phyloP scores from a whole-genome alignment of 1,140 invertebrate species.

The Anoplophora glabripennis region DNA sequence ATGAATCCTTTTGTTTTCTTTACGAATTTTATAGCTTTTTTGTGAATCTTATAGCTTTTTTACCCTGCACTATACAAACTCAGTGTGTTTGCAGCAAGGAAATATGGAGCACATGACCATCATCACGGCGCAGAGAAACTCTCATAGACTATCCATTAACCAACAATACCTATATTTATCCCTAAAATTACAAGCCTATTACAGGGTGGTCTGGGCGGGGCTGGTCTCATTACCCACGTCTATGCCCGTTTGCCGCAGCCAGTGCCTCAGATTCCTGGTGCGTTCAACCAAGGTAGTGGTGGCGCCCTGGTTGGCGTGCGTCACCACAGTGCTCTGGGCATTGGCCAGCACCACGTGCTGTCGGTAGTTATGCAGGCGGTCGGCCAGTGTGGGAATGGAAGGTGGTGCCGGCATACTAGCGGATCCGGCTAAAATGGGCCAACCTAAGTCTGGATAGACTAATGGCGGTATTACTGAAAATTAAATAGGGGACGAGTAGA shows the following conservation, averaged over 20 bases:
- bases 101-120: too few relatives aligned
- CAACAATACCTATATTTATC: background rate
- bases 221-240: slow-evolving; percentile 34
- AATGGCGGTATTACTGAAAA: slow-evolving; percentile 52
- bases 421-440: slow-evolving; percentile 52
- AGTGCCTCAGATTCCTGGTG: slow-evolving; percentile 63
- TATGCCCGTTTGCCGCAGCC: slow-evolving; percentile 55
- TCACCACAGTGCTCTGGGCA: slow-evolving; percentile 51
- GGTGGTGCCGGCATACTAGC: slow-evolving; percentile 45
- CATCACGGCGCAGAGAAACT: too few relatives aligned
- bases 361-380: slow-evolving; percentile 54
- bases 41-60: too few relatives aligned
- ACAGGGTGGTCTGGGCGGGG: slow-evolving; percentile 44
- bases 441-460: slow-evolving; percentile 60
- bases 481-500: too few relatives aligned
- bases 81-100: too few relatives aligned
- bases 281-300: slow-evolving; percentile 62
- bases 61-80: too few relatives aligned
- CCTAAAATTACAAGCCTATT: slow-evolving; percentile 9
- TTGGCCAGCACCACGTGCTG: slow-evolving; percentile 48
- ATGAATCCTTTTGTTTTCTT: too few relatives aligned
- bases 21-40: too few relatives aligned
- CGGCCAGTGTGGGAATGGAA: slow-evolving; percentile 53
- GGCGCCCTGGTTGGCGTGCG: slow-evolving; percentile 49
- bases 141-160: background rate